These are phyloP conservation scores for Perodicticus potto DNA, from an alignment of 2,797 vertebrate genomes.

Conservation along the genomic window DNA sequence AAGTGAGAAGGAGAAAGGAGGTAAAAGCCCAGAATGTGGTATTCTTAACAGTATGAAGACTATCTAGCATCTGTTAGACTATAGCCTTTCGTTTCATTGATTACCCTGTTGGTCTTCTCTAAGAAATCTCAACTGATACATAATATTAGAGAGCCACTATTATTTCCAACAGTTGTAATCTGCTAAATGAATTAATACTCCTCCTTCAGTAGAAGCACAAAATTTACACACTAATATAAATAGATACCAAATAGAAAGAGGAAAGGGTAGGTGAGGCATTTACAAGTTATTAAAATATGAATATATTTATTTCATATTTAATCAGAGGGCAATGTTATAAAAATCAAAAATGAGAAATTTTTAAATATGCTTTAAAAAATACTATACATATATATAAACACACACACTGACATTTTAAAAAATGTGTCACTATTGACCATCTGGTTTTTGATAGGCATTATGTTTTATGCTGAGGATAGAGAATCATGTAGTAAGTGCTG, in stretches of 20 bases:
- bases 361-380: too few relatives aligned
- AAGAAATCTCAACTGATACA: background rate
- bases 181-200: conserved; percentile 13
- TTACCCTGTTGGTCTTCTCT: background rate
- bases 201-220: background rate
- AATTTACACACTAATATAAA: background rate
- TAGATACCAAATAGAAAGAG: background rate
- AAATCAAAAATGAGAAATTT: background rate
- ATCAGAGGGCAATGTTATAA: background rate
- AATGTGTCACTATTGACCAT: background rate
- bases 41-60: background rate
- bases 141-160: background rate
- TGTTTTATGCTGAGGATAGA: background rate
- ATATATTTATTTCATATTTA: conserved; percentile 27
- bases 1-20: background rate
- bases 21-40: background rate
- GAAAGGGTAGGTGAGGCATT: background rate
- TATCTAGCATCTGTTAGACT: background rate
- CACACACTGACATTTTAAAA: background rate
- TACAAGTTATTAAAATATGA: background rate
- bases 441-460: background rate
- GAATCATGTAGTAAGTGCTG: background rate
- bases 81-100: background rate
- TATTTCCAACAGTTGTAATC: background rate
- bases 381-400: too few relatives aligned